Percentiles rank a stretch among this genome's conserved stretches.
These are phyloP conservation scores for Sciaenops ocellatus DNA, from an alignment of 2,797 vertebrate genomes.

Conservation along the genomic window DNA sequence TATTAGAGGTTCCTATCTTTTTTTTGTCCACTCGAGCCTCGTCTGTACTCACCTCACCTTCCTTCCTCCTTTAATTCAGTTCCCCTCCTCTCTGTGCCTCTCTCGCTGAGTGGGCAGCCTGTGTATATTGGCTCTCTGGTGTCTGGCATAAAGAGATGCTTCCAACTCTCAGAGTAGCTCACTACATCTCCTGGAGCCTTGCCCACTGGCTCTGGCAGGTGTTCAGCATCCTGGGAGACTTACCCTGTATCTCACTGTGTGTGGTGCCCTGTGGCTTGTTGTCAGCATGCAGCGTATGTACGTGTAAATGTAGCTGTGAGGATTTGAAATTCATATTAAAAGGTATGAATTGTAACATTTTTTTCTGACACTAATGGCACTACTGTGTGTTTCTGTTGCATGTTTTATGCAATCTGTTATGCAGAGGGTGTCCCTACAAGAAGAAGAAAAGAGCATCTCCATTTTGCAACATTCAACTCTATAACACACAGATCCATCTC, in stretches of 20 bases:
- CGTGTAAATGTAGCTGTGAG: slow-evolving; percentile 7
- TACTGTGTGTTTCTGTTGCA: background rate
- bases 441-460: background rate
- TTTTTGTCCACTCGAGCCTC: slow-evolving; percentile 1
- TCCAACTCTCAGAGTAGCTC: slow-evolving; percentile 58
- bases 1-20: slow-evolving; percentile 20
- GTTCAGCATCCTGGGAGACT: slow-evolving; percentile 55
- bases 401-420: slow-evolving; percentile 1
- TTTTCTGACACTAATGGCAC: slow-evolving; percentile 2
- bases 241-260: slow-evolving; percentile 35
- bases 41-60: slow-evolving; percentile 11
- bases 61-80: slow-evolving; percentile 33
- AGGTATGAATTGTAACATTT: background rate
- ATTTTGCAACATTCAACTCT: background rate
- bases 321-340: slow-evolving; percentile 20
- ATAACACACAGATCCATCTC: background rate
- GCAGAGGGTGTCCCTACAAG: background rate
- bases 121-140: slow-evolving; percentile 45
- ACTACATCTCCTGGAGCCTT: slow-evolving; percentile 63
- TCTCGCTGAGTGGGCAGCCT: slow-evolving; percentile 62
- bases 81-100: slow-evolving; percentile 24
- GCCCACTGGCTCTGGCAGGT: slow-evolving; percentile 66
- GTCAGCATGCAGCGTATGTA: slow-evolving; percentile 2
- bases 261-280: slow-evolving; percentile 36
- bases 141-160: slow-evolving; percentile 59